These are phyloP conservation scores for Drosophila nasuta DNA, from an alignment of 1,140 invertebrate genomes.

Conservation along the genomic window DNA sequence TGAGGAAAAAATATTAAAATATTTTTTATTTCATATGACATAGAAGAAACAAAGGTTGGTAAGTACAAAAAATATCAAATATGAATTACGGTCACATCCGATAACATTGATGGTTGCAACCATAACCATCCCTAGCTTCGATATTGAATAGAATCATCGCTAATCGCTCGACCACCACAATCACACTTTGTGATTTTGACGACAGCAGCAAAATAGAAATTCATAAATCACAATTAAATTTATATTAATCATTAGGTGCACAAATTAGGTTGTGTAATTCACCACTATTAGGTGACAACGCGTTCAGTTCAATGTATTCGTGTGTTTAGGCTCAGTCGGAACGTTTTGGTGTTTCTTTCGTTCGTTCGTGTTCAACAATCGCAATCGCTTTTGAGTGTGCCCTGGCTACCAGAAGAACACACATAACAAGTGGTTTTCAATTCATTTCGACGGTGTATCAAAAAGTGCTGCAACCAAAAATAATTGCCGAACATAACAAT, in stretches of 20 bases:
- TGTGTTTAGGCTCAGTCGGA: conserved; percentile 45
- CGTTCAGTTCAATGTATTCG: conserved; percentile 30
- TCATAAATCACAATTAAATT: conserved; percentile 47
- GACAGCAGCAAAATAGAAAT: conserved; percentile 50
- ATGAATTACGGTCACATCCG: neutral
- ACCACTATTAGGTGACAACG: conserved; percentile 7
- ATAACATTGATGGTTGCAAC: conserved; percentile 8
- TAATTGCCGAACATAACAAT: conserved; percentile 16
- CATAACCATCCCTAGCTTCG: conserved; percentile 18
- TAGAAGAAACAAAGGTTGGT: neutral
- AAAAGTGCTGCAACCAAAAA: conserved; percentile 47
- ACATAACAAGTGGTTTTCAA: conserved; percentile 78
- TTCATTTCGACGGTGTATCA: conserved; percentile 45
- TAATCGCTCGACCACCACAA: conserved; percentile 40
- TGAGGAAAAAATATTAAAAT: neutral
- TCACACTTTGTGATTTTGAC: conserved; percentile 51
- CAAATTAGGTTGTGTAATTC: conserved; percentile 40
- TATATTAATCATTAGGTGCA: conserved; percentile 36
- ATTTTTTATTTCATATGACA: neutral
- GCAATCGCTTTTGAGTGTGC: conserved; percentile 37
- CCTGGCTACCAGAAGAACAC: conserved; percentile 48
- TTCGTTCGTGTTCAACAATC: conserved; percentile 23
- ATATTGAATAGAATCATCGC: neutral
- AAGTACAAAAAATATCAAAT: neutral
- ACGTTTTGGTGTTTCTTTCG: conserved; percentile 51